phyloP scores from a whole-genome alignment of 2,888 invertebrate species.

The Tholera decimalis region DNA sequence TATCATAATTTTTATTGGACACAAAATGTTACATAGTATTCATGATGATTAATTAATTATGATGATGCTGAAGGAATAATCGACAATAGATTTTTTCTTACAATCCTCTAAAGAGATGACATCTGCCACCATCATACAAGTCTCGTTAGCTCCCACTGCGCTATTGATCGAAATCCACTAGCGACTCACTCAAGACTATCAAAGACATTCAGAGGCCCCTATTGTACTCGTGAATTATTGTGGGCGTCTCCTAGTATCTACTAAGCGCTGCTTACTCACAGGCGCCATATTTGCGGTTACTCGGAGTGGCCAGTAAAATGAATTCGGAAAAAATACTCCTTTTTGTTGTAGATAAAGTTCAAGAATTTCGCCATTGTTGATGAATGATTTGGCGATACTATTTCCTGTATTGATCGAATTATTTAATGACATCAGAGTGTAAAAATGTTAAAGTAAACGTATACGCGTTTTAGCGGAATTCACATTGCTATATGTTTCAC shows the following conservation, averaged over 20 bases:
- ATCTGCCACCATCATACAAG: constrained; percentile 74
- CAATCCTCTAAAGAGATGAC: constrained; percentile 60
- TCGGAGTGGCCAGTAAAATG: constrained; percentile 72
- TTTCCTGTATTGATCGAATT: constrained; percentile 7
- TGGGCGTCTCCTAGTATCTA: constrained; percentile 77
- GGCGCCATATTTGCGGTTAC: constrained; percentile 71
- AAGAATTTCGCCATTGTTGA: constrained; percentile 48
- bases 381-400: constrained; percentile 47
- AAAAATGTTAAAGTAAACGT: no score
- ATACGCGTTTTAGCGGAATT: no score
- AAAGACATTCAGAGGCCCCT: constrained; percentile 76
- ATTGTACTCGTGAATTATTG: constrained; percentile 81
- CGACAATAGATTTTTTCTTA: constrained; percentile 20
- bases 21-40: not conserved
- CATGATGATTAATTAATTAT: constrained; percentile 23
- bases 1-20: no score
- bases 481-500: not conserved
- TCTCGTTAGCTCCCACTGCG: constrained; percentile 75
- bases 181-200: constrained; percentile 72
- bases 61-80: not conserved
- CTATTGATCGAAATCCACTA: constrained; percentile 75
- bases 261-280: constrained; percentile 73
- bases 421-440: not conserved
- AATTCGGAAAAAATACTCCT: constrained; percentile 70
- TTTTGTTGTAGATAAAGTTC: constrained; percentile 61